These are phyloP conservation scores for Bothrops alternatus DNA, from an alignment of 2,797 vertebrate genomes.

Conservation along the genomic window DNA sequence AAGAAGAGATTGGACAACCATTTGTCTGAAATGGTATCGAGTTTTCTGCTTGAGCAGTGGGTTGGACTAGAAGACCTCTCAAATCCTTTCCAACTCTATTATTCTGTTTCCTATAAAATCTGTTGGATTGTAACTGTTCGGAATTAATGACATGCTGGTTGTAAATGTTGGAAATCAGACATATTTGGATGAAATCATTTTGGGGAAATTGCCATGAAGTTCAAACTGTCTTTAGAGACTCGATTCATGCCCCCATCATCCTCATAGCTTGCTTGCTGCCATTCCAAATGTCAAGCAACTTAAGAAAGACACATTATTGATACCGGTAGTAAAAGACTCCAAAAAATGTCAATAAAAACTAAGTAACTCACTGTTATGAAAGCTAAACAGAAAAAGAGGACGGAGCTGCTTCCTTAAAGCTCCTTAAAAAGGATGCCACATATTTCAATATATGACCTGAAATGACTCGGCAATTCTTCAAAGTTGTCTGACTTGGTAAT, in stretches of 20 bases:
- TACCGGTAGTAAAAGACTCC: background rate
- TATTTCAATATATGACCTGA: background rate
- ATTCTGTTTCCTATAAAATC: background rate
- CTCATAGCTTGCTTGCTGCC: background rate
- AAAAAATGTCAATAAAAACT: background rate
- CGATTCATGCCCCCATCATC: background rate
- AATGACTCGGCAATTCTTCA: background rate
- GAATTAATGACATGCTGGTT: background rate
- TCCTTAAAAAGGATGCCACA: background rate
- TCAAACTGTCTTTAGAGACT: background rate
- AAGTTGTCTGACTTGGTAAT: background rate
- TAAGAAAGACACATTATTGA: background rate
- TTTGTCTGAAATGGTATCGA: background rate
- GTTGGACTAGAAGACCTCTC: background rate
- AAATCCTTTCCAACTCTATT: background rate
- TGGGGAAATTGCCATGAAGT: background rate
- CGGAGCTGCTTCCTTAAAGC: background rate
- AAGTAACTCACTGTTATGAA: background rate
- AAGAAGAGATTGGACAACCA: background rate
- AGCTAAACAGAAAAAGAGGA: background rate
- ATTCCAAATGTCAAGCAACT: background rate
- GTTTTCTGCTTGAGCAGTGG: background rate
- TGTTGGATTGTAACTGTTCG: background rate
- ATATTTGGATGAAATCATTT: background rate
- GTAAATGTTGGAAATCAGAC: background rate